phyloP scores from a whole-genome alignment of 1,140 invertebrate genomes.

The Lutraria rhynchaena region DNA sequence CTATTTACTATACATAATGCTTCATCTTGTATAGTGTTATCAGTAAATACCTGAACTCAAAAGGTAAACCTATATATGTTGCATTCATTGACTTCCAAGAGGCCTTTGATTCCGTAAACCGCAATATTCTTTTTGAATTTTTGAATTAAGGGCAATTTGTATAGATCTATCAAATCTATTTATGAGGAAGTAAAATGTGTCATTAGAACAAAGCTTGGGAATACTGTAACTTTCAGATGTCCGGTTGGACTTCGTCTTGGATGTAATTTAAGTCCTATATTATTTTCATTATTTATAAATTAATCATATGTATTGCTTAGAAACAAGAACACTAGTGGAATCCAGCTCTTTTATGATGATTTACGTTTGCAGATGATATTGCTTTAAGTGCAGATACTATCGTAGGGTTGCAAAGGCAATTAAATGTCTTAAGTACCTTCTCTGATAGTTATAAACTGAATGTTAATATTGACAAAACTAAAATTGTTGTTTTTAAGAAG shows the following conservation, averaged over 20 bases:
- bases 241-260: background rate
- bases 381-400: slow-evolving; percentile 26
- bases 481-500: slow-evolving; percentile 14
- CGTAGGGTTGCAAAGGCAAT: slow-evolving; percentile 19
- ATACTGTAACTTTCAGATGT: slow-evolving; percentile 25
- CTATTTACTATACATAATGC: slow-evolving; percentile 40
- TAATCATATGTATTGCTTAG: slow-evolving; percentile 11
- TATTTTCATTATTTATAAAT: slow-evolving; percentile 49
- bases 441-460: slow-evolving; percentile 1
- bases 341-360: slow-evolving; percentile 16
- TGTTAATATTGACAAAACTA: no score
- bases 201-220: background rate
- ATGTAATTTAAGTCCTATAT: slow-evolving; percentile 14
- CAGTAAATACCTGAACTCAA: slow-evolving; percentile 21
- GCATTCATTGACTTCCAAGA: no score
- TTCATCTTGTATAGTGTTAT: slow-evolving; percentile 26
- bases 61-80: no score
- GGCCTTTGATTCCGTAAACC: slow-evolving; percentile 41
- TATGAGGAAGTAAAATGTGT: no score
- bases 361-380: slow-evolving; percentile 48
- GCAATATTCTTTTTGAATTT: background rate
- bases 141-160: slow-evolving; percentile 30
- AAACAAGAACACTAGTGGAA: background rate
- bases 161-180: slow-evolving; percentile 20
- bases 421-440: slow-evolving; percentile 11